Base-by-base conservation (phyloP, 2,113 vertebrate genomes). In the Galeopterus variegatus region DNA sequence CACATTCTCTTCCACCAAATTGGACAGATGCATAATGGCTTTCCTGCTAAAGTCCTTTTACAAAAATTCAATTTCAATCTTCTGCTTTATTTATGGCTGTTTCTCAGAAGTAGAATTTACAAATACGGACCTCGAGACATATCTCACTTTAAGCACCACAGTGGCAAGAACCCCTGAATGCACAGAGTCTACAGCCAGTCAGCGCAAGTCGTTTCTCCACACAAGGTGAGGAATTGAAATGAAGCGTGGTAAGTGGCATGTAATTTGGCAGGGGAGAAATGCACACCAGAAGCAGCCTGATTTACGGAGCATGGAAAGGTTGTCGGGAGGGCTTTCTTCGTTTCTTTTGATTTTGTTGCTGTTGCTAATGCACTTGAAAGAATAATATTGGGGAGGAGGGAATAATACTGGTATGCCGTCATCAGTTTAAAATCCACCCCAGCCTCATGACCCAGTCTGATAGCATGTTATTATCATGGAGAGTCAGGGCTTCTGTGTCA, bases 91-190 rank as follows among this genome's bases (percentile, higher is more conserved):
- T 96, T 97, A 96, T 96, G 88, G 70, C 88, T 50, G 64, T 82
- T 97, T 96, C 95, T 97, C 86, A 89, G 92, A 95, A 97, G 91
- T 10, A 41, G 45, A 86, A 97, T 94, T 96, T 93, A 97, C 69
- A 81, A 86, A 94, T 31, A 62, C 6, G 70, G 91, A 94, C 83
- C 86, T 91, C 50, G 26, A 93, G 93, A 95, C 73, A 60, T 54
- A 91, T 83, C 86, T 95, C 86, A 88, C 86, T 93, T 80, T 79
- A 91, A 97, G 92, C 3, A 89, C n/a, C 62, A 0, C 5, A 3
- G 67, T 31, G 62, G 87, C 5, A 12, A 94, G 95, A 91, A 89
- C 31, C 26, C 62, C 81, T 95, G 87, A 94, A 91, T 72, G 60
- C 50, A 48, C 56, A 65, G 88, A 87, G 87, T 64, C 84, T 67